Conservation (phyloP, 1,140 invertebrate genomes). For the Zaprionus ghesquierei region DNA sequence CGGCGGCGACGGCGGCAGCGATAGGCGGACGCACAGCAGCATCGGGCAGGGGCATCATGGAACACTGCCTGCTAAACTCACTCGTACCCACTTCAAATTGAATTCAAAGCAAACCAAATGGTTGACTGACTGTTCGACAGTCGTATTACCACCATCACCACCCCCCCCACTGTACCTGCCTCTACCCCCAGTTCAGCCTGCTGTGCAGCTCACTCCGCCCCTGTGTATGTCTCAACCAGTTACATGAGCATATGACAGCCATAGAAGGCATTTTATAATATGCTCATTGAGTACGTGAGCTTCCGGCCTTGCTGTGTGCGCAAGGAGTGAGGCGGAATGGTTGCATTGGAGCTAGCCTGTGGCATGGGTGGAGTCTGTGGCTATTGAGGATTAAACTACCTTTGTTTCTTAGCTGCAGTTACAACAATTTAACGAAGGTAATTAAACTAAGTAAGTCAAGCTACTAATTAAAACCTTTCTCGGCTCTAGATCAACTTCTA, state of each 20-base stretch:
- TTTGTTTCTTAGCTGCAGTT: too few relatives aligned
- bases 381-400: not conserved
- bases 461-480: too few relatives aligned
- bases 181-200: not conserved
- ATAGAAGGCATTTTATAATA: constrained; percentile 76
- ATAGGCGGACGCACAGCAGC: not conserved
- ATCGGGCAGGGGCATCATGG: not conserved
- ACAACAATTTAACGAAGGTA: too few relatives aligned
- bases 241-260: constrained; percentile 67
- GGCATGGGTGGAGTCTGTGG: not conserved
- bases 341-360: not conserved
- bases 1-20: not conserved
- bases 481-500: too few relatives aligned
- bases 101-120: constrained; percentile 65
- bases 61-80: not conserved
- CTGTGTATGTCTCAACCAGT: constrained; percentile 50
- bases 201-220: not conserved
- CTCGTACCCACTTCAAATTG: constrained; percentile 56
- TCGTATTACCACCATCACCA: constrained; percentile 11
- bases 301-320: constrained; percentile 19
- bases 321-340: not conserved
- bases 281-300: constrained; percentile 71
- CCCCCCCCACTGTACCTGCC: not conserved
- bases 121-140: constrained; percentile 21
- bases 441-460: too few relatives aligned